A percentile compares a stretch with the other conserved stretches of the same genome.
Evolutionary conservation across 1,140 invertebrate species (phyloP).

Genomic region (Aporrectodea caliginosa): DNA sequence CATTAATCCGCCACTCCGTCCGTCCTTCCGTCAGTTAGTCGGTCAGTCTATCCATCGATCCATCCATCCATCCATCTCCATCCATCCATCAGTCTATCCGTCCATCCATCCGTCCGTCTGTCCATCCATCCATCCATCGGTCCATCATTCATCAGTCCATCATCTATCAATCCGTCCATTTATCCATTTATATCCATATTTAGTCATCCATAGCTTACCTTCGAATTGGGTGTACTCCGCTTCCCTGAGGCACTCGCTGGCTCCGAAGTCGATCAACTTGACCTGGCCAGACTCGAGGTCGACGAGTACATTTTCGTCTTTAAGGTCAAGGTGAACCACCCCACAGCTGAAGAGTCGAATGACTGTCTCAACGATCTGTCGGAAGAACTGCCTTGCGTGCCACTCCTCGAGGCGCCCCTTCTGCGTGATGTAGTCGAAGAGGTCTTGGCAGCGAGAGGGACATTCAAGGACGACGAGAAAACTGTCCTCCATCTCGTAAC

Average conservation of each 20-base stretch:
- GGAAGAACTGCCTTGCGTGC: conserved; percentile 60
- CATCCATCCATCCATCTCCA: too few species aligned
- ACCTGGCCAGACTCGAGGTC: conserved; percentile 59
- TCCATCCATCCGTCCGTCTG: too few species aligned
- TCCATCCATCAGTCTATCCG: too few species aligned
- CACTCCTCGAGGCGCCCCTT: conserved; percentile 61
- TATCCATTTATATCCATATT: too few species aligned
- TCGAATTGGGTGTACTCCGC: conserved; percentile 66
- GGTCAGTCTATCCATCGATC: too few species aligned
- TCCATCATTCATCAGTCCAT: too few species aligned
- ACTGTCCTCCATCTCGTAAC: conserved; percentile 60
- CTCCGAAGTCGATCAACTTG: conserved; percentile 68
- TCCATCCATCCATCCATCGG: too few species aligned
- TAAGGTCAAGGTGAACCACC: conserved; percentile 66
- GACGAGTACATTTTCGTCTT: conserved; percentile 68
- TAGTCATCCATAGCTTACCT: too few species aligned
- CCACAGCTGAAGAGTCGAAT: conserved; percentile 50
- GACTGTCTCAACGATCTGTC: conserved; percentile 56
- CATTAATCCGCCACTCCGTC: too few species aligned
- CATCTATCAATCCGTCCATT: too few species aligned
- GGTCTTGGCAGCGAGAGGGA: conserved; percentile 63
- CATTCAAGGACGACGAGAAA: conserved; percentile 66
- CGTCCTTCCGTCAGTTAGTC: too few species aligned
- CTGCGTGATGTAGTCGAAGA: conserved; percentile 70
- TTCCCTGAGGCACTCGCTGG: conserved; percentile 63